Base-by-base conservation (phyloP, 1,140 invertebrate species). In the Propsilocerus akamusi region DNA sequence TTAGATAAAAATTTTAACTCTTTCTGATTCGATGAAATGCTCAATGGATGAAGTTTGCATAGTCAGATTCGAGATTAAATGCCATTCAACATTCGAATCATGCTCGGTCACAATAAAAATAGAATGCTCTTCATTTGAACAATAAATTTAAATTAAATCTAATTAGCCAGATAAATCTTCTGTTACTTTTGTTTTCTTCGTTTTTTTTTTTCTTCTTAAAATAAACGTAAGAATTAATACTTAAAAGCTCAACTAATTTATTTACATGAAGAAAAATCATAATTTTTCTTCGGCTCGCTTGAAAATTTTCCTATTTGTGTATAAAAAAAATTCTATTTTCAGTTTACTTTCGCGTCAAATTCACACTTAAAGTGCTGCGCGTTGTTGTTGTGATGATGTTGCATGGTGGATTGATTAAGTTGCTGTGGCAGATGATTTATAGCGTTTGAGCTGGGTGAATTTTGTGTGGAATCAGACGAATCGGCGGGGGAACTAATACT, bases 401-500 rank as follows among this genome's bases (percentile, higher is more conserved):
- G 12, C 14, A 41, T 17, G 12, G 34, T 41, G 10, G 34, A 41
- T 41, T 41, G 34, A 41, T 41, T 41, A 41, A 1, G 12, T 41
- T 41, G 34, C 34, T 37, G 32, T 7, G 17, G 34, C 10, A 20
- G 34, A 5, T 41, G 28, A 3, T 30, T 4, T 17, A 41, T 41
- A 41, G 6, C 22, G 8, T 17, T 41, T 41, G 34, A 14, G 22
- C 22, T 41, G 4, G 34, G 17, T 7, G 34, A 41, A 10, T 17
- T 41, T 17, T 30, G 28, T 11, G 17, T 5, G 17, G 17, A 20
- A 17, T 41, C 5, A 5, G 12, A 28, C 3, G 57, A 51, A 8
- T 59, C 51, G 11, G n/a, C n/a, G n/a, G 60, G 50, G 26, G 61
- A 62, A 51, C 70, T 72, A 51, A 78, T 77, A 59, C 72, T 78